Conservation (phyloP, 2,888 invertebrate genomes). For the Eugnorisma glareosa region DNA sequence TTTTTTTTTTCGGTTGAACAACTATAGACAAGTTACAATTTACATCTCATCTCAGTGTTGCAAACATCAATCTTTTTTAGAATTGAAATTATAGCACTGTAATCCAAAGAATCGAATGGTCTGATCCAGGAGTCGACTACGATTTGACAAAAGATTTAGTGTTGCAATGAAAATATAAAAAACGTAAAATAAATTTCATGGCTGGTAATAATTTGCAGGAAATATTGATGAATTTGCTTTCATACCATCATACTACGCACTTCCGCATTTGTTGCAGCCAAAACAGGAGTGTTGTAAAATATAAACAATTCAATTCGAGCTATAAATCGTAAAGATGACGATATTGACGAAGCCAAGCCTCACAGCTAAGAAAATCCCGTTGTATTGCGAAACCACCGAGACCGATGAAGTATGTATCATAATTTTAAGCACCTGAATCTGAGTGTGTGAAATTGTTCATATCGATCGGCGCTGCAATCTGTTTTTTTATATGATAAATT, state of each 20-base stretch:
- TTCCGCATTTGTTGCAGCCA: slow-evolving; percentile 65
- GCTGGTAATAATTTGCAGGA: slow-evolving; percentile 56
- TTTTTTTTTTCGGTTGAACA: slow-evolving; percentile 70
- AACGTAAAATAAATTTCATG: slow-evolving; percentile 44
- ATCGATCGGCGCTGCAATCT: slow-evolving; percentile 48
- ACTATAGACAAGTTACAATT: slow-evolving; percentile 76
- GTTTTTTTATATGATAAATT: neutral
- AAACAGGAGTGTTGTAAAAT: slow-evolving; percentile 43
- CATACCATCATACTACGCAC: slow-evolving; percentile 42
- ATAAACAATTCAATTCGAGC: slow-evolving; percentile 37
- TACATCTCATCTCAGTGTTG: slow-evolving; percentile 59
- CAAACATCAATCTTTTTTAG: slow-evolving; percentile 40
- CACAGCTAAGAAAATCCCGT: slow-evolving; percentile 93
- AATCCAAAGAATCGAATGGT: neutral
- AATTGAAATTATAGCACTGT: neutral
- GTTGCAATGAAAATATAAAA: slow-evolving; percentile 42
- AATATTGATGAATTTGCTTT: slow-evolving; percentile 70
- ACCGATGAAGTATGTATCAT: slow-evolving; percentile 77
- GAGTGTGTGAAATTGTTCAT: slow-evolving; percentile 23
- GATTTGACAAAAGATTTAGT: slow-evolving; percentile 21
- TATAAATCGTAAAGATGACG: slow-evolving; percentile 91
- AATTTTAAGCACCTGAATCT: slow-evolving; percentile 9
- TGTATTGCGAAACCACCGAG: slow-evolving; percentile 89
- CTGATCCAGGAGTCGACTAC: slow-evolving; percentile 29
- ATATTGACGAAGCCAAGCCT: slow-evolving; percentile 93